Evolutionary conservation across 2,113 vertebrate genomes (phyloP).

Genomic region (Kryptolebias marmoratus): DNA sequence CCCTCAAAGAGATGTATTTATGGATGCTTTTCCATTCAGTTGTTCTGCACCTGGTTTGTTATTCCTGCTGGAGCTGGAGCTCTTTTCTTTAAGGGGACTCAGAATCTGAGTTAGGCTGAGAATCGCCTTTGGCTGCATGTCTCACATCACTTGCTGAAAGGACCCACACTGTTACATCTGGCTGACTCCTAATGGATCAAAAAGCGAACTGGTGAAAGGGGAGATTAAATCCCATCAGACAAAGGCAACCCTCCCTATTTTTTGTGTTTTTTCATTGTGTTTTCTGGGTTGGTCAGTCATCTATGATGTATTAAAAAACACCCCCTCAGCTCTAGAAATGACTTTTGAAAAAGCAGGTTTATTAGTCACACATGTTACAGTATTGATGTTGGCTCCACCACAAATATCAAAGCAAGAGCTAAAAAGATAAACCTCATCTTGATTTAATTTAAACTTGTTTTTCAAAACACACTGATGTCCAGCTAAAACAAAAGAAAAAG

Average conservation of each 20-base stretch:
- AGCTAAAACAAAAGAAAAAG: slow-evolving; percentile 3
- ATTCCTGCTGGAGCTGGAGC: slow-evolving; percentile 37
- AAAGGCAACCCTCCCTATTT: neutral
- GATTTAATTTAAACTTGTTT: slow-evolving; percentile 6
- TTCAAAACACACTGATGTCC: neutral
- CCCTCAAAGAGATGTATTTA: slow-evolving; percentile 36
- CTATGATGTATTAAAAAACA: slow-evolving; percentile 8
- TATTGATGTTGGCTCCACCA: slow-evolving; percentile 45
- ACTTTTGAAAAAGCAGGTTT: slow-evolving; percentile 32
- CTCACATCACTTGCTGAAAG: slow-evolving; percentile 37
- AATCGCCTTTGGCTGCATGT: slow-evolving; percentile 40
- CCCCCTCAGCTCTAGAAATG: slow-evolving; percentile 22
- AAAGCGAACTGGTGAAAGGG: slow-evolving; percentile 12
- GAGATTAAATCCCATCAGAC: slow-evolving; percentile 9
- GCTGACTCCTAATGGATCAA: slow-evolving; percentile 34
- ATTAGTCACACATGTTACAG: slow-evolving; percentile 27
- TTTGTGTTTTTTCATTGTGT: neutral
- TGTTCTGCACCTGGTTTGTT: slow-evolving; percentile 37
- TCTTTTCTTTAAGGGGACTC: slow-evolving; percentile 22
- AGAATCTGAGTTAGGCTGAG: slow-evolving; percentile 48
- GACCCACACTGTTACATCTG: slow-evolving; percentile 45
- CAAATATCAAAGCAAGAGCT: slow-evolving; percentile 22
- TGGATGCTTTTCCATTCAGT: slow-evolving; percentile 51
- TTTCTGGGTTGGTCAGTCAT: slow-evolving; percentile 2
- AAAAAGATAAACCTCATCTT: neutral